These are phyloP conservation scores for Bombus pyrosoma DNA, from an alignment of 1,140 invertebrate genomes.

Conservation along the genomic window DNA sequence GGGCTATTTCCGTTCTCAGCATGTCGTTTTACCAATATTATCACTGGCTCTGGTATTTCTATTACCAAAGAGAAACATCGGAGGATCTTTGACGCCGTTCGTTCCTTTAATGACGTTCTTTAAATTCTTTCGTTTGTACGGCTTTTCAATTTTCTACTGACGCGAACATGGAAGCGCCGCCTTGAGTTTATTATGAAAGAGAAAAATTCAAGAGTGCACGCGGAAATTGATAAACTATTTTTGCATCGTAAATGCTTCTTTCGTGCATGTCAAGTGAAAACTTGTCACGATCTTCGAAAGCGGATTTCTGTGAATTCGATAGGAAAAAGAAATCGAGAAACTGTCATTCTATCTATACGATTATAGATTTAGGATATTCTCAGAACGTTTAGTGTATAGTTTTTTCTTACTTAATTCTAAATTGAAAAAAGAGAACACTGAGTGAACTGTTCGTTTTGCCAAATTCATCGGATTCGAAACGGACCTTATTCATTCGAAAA, in stretches of 20 bases:
- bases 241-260: background rate
- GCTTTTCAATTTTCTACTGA: constrained; percentile 21
- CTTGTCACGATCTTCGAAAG: background rate
- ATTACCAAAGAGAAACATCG: background rate
- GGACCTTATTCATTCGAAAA: too few species aligned
- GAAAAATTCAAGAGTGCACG: constrained; percentile 13
- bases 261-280: background rate
- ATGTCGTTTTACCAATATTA: background rate
- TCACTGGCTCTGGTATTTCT: background rate
- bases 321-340: background rate
- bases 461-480: too few species aligned
- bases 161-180: background rate
- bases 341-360: background rate
- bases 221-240: constrained; percentile 21
- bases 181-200: background rate
- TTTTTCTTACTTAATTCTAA: too few species aligned
- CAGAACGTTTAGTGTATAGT: background rate
- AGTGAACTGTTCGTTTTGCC: too few species aligned
- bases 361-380: background rate
- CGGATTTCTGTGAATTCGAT: background rate
- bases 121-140: constrained; percentile 20
- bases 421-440: too few species aligned
- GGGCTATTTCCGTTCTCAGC: background rate
- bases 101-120: constrained; percentile 21
- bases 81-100: constrained; percentile 24